Evolutionary conservation across 2,113 vertebrate genomes (phyloP).

Genomic region (Pelecanoides urinatrix): DNA sequence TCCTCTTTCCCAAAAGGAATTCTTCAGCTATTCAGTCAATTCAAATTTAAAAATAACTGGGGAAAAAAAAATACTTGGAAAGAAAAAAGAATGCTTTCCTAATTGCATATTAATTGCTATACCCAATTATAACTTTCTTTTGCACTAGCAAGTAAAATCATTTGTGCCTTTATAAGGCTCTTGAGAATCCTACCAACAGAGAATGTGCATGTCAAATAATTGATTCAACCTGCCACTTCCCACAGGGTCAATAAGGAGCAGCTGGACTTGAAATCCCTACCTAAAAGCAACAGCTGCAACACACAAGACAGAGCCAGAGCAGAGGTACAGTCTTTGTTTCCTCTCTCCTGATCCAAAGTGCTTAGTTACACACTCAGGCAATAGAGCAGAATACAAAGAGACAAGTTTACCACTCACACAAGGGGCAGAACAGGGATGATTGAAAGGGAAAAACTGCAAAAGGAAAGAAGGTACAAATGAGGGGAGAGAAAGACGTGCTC

Average conservation of each 20-base stretch:
- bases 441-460: neutral
- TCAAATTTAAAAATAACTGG: slow-evolving; percentile 44
- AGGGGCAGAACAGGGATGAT: neutral
- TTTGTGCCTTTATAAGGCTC: slow-evolving; percentile 26
- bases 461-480: neutral
- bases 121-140: slow-evolving; percentile 26
- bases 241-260: slow-evolving; percentile 29
- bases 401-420: neutral
- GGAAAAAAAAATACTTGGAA: neutral
- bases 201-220: neutral
- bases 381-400: neutral
- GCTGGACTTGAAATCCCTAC: slow-evolving; percentile 46
- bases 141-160: slow-evolving; percentile 9
- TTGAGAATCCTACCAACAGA: slow-evolving; percentile 17
- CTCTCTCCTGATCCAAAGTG: neutral
- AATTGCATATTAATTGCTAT: slow-evolving; percentile 50
- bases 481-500: neutral
- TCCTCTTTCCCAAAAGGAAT: neutral
- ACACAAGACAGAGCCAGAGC: neutral
- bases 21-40: slow-evolving; percentile 11
- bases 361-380: neutral
- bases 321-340: neutral
- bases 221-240: slow-evolving; percentile 45
- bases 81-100: slow-evolving; percentile 32
- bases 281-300: slow-evolving; percentile 41